Evolutionary conservation across 2,113 vertebrate species (phyloP).

Genomic region (Rhizomys pruinosus): DNA sequence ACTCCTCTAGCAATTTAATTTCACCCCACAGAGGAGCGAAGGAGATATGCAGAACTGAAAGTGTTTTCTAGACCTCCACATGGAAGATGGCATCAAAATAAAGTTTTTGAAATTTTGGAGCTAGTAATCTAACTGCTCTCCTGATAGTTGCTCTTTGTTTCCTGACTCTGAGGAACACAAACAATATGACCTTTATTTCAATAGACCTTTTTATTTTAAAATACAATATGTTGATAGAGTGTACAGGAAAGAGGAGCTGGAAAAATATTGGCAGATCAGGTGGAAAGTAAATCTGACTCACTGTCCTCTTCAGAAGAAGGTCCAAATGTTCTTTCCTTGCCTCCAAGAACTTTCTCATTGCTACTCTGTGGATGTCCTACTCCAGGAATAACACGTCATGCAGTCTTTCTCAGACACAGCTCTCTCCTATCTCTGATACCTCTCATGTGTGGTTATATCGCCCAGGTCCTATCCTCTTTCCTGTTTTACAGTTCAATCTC

Average conservation of each 20-base stretch:
- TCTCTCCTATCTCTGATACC: background rate
- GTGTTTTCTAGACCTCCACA: background rate
- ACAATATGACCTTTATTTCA: background rate
- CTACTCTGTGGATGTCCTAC: background rate
- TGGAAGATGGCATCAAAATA: background rate
- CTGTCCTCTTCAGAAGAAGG: constrained; percentile 12
- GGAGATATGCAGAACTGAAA: background rate
- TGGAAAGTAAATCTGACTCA: constrained; percentile 67
- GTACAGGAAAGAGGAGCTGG: background rate
- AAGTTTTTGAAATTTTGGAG: background rate
- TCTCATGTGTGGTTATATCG: background rate
- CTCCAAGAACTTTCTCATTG: background rate
- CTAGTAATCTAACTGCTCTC: background rate
- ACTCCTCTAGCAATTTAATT: background rate
- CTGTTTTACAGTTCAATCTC: background rate
- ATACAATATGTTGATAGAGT: background rate
- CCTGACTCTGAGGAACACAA: background rate
- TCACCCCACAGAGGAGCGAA: background rate
- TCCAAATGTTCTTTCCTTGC: background rate
- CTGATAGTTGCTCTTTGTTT: background rate
- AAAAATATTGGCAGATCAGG: constrained; percentile 42
- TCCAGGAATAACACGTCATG: background rate
- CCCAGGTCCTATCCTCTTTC: background rate
- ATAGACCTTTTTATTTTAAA: background rate
- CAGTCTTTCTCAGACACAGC: background rate